Conservation (phyloP, 2,888 invertebrate species). For the Zygogramma bicolorata region DNA sequence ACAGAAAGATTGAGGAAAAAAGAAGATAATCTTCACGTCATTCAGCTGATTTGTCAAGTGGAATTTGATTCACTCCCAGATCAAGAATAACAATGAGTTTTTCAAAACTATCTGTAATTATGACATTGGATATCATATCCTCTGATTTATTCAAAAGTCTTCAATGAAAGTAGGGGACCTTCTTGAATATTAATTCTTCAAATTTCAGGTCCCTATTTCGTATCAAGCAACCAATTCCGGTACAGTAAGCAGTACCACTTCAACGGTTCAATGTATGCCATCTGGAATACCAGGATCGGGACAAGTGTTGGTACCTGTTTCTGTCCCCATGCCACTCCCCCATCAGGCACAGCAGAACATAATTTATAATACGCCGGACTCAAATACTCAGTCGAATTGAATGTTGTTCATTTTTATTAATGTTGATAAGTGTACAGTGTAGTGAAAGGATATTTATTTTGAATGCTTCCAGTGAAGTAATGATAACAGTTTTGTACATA, state of each 20-base stretch:
- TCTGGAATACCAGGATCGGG: constrained; percentile 45
- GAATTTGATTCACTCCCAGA: too few species aligned
- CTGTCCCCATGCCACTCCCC: constrained; percentile 46
- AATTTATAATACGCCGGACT: constrained; percentile 54
- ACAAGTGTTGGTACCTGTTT: constrained; percentile 57
- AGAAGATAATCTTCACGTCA: too few species aligned
- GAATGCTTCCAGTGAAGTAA: constrained; percentile 1
- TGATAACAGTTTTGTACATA: not conserved
- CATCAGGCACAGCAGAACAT: constrained; percentile 47
- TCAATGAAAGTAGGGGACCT: too few species aligned
- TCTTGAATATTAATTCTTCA: not conserved
- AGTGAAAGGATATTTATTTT: constrained; percentile 8
- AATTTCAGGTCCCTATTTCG: constrained; percentile 28
- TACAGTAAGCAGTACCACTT: constrained; percentile 64
- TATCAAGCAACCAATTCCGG: constrained; percentile 51
- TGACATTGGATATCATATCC: too few species aligned
- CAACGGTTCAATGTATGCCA: constrained; percentile 51
- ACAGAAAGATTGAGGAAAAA: too few species aligned
- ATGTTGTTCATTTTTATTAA: not conserved
- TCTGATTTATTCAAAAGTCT: too few species aligned
- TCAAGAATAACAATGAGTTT: too few species aligned
- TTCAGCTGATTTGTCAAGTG: too few species aligned
- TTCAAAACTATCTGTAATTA: too few species aligned
- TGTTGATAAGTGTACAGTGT: constrained; percentile 17
- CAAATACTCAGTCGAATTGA: constrained; percentile 51